Evolutionary conservation across 2,888 invertebrate species (phyloP), one percentile per base, ranked within the genome.

Genomic region (Carabus problematicus): DNA sequence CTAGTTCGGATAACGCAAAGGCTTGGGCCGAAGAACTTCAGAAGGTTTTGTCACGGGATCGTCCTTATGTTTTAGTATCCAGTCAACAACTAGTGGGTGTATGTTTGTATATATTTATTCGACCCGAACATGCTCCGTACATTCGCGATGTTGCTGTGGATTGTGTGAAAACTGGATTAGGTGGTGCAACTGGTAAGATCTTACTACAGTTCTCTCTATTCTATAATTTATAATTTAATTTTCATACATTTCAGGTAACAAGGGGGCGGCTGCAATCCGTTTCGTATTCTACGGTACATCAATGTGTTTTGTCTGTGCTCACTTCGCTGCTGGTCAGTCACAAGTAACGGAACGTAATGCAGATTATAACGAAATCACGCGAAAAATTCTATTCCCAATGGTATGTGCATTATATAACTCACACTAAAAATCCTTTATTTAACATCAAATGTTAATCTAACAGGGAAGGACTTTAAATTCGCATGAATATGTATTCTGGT

Each of bases 401-500:
- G 84, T 84, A 78, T 47, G 39, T 16, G n/a, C 14, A 11, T 47
- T 16, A 8, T 9, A 43, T 42, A 52, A 16, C 56, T 11, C 9
- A 14, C 29, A 12, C 9, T 55, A 19, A 29, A 42, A 9, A 29
- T 41, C 43, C 11, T 55, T 19, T 14, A 42, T 40, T 47, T 42
- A 49, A 39, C 14, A 29, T 64, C 7, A 29, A 58, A 12, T 29
- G 14, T 45, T 71, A 64, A 64, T 64, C 47, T 76, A 80, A 64
- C 75, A 87, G 86, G 96, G 95, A 8, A 87, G 96, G 71, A 92
- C 93, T 0, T 83, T 98, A 6, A 93, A 94, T 80, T 94, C 96
- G 1, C 98, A 99, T 79, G 99, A 99, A 83, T 98, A 97, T 80
- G 91, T 99, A 0, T 98, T 99, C 82, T 99, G 98, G 98, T 96